These are phyloP conservation scores for Hypomecis punctinalis DNA, from an alignment of 2,888 invertebrate genomes.

Conservation along the genomic window DNA sequence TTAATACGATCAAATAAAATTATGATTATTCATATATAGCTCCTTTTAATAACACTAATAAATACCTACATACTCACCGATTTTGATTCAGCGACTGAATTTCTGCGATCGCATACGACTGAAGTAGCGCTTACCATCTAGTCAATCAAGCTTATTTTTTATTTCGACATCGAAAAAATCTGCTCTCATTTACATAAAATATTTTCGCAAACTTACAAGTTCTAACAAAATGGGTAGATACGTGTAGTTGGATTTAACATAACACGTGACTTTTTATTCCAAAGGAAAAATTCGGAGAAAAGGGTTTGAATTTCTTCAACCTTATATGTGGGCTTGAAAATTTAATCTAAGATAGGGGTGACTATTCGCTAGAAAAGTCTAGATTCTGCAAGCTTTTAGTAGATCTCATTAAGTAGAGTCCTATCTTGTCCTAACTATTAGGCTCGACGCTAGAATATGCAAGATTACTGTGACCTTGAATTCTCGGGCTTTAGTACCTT, in stretches of 20 bases:
- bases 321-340: slow-evolving; percentile 19
- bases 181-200: slow-evolving; percentile 18
- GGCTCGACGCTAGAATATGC: slow-evolving; percentile 5
- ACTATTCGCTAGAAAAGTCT: slow-evolving; percentile 13
- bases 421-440: slow-evolving; percentile 15
- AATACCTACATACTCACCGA: no score
- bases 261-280: slow-evolving; percentile 22
- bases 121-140: not conserved
- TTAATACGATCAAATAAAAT: no score
- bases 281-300: slow-evolving; percentile 1
- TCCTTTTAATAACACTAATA: no score
- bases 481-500: slow-evolving; percentile 17
- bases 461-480: slow-evolving; percentile 27
- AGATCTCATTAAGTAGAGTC: slow-evolving; percentile 28
- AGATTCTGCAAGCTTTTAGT: slow-evolving; percentile 17
- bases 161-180: not conserved
- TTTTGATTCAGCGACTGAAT: not conserved
- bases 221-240: slow-evolving; percentile 3
- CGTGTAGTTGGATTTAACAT: slow-evolving; percentile 17
- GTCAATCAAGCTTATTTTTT: not conserved
- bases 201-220: slow-evolving; percentile 8
- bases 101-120: not conserved
- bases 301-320: slow-evolving; percentile 16
- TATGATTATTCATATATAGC: no score
- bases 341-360: slow-evolving; percentile 29